Base-by-base conservation (phyloP, 2,113 vertebrate species). In the Cyphomyrus plagiostoma region DNA sequence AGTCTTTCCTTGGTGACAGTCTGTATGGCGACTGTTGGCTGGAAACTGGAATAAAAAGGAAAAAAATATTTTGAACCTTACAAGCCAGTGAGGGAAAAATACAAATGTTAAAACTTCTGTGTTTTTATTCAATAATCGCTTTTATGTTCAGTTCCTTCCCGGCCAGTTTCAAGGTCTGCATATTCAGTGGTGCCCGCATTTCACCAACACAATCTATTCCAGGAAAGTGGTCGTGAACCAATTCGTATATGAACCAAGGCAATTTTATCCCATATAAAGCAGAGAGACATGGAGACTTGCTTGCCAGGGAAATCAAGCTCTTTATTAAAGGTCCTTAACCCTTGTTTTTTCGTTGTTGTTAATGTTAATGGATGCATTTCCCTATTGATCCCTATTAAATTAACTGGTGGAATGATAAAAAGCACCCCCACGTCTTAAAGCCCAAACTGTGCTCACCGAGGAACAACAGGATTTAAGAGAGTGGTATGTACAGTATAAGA, bases 21-120 rank as follows among this genome's bases (percentile, higher is more conserved):
- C 77, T 42, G 90, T 88, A 66, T 91, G 92, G 17, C 92, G 90
- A 90, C 93, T 70, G 10, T 91, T 89, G 3, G 90, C 89, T 7
- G 93, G 92, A 46, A 95, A 5, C 95, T 96, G 92, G 49, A n/a
- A 82, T 86, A 74, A 49, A 26, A 88, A 48, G 4, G 26, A 8
- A 52, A 26, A n/a, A 26, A 10, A 7, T 2, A 35, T 85, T 66
- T 8, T 19, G 17, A 8, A 56, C 35, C 10, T 9, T 17, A 42
- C 15, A 49, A 26, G 2, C 23, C 30, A 56, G 23, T 5, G 70
- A 2, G 9, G 46, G 11, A 80, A 42, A 80, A 9, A 42, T 39
- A 39, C 3, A 80, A 80, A 80, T 39, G 26, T 80, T 35, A 62
- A 50, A 7, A 62, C 6, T 62, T 62, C 56, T 62, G 21, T n/a